Conservation (phyloP, 2,888 invertebrate species). For the Frankliniella fusca region DNA sequence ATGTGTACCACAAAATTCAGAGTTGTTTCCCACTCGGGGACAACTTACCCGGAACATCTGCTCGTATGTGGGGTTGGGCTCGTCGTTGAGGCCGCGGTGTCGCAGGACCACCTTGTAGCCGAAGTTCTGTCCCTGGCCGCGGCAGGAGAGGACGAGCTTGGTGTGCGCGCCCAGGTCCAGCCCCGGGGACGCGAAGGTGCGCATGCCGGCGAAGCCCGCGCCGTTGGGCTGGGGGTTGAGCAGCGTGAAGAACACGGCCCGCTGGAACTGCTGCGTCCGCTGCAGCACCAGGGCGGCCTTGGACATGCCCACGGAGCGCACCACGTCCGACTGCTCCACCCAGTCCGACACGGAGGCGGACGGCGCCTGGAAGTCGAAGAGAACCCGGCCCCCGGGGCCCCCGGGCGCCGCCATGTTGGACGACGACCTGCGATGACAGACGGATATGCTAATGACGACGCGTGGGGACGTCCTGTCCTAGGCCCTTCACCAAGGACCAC, state of each 20-base stretch:
- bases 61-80: slow-evolving; percentile 59
- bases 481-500: too few relatives aligned
- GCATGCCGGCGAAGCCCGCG: slow-evolving; percentile 62
- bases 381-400: background rate
- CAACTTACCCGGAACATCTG: slow-evolving; percentile 49
- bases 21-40: too few relatives aligned
- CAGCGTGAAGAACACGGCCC: slow-evolving; percentile 61
- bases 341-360: slow-evolving; percentile 52
- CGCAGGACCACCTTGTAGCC: slow-evolving; percentile 59
- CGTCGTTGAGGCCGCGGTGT: slow-evolving; percentile 55
- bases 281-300: slow-evolving; percentile 59
- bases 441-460: too few relatives aligned
- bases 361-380: background rate
- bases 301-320: slow-evolving; percentile 60
- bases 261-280: slow-evolving; percentile 56
- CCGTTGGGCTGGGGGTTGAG: slow-evolving; percentile 64
- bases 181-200: slow-evolving; percentile 47
- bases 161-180: slow-evolving; percentile 53
- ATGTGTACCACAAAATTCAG: too few relatives aligned
- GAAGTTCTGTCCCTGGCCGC: slow-evolving; percentile 57
- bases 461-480: too few relatives aligned
- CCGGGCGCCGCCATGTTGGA: background rate
- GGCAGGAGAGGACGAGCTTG: slow-evolving; percentile 53
- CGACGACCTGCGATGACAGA: too few relatives aligned
- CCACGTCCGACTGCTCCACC: slow-evolving; percentile 62